Conservation (phyloP, 2,888 invertebrate genomes). For the Cheilosia pagana region DNA sequence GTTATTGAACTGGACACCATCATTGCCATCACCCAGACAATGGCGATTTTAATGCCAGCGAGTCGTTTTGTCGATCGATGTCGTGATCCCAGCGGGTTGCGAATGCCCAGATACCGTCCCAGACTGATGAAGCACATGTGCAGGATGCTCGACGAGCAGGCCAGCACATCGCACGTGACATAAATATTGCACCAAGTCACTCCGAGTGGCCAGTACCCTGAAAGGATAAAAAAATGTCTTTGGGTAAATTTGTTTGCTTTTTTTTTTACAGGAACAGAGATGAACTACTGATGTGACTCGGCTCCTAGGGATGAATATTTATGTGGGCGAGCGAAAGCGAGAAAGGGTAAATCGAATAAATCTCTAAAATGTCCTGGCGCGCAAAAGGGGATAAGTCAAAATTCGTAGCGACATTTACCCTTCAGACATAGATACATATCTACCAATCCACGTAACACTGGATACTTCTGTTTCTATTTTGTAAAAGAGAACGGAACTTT, state of each 20-base stretch:
- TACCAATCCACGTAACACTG: neutral
- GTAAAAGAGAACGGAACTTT: neutral
- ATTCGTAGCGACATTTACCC: too few relatives aligned
- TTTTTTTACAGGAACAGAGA: neutral
- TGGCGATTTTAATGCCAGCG: conserved; percentile 93
- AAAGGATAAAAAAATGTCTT: conserved; percentile 76
- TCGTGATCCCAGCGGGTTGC: conserved; percentile 93
- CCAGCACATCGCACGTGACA: conserved; percentile 97
- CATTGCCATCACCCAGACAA: conserved; percentile 96
- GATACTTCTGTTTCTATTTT: neutral
- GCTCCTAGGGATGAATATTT: neutral
- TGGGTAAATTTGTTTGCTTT: neutral
- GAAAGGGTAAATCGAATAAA: neutral
- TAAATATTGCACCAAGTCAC: conserved; percentile 97
- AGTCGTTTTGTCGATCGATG: conserved; percentile 93
- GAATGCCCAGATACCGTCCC: conserved; percentile 93
- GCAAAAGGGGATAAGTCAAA: too few relatives aligned
- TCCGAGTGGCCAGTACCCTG: conserved; percentile 97
- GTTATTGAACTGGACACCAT: conserved; percentile 94
- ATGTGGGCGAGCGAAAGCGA: neutral
- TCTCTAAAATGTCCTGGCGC: neutral
- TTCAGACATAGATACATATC: too few relatives aligned
- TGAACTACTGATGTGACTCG: neutral
- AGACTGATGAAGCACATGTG: conserved; percentile 96
- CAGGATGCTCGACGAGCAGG: conserved; percentile 97